A percentile compares a stretch with the other conserved stretches of the same genome.
phyloP scores from a whole-genome alignment of 2,888 invertebrate species.

The Furcula furcula region DNA sequence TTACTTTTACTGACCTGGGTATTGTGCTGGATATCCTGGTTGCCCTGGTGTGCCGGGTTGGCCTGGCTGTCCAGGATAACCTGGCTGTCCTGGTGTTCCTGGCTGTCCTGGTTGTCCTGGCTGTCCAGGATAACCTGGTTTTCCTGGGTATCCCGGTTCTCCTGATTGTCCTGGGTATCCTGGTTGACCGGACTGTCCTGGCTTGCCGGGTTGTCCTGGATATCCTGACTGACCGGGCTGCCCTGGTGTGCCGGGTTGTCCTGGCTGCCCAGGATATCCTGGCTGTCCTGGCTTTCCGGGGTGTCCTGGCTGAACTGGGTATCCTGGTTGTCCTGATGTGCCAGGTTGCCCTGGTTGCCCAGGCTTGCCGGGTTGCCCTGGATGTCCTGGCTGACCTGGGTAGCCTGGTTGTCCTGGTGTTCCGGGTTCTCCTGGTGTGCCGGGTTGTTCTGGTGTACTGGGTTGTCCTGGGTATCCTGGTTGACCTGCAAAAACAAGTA shows the following conservation, averaged over 20 bases:
- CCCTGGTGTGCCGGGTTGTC: constrained; percentile 6
- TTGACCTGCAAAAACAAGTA: constrained; percentile 1
- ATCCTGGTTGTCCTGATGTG: constrained; percentile 7
- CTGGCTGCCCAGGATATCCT: constrained; percentile 3
- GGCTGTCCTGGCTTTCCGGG: constrained; percentile 8
- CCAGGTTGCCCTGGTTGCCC: constrained; percentile 7
- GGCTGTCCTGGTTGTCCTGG: constrained; percentile 7
- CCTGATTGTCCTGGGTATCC: constrained; percentile 5
- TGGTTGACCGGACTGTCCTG: constrained; percentile 5
- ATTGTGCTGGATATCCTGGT: constrained; percentile 7
- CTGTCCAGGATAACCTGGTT: constrained; percentile 5
- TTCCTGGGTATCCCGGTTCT: no score
- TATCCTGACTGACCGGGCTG: constrained; percentile 5
- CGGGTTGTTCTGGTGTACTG: constrained; percentile 7
- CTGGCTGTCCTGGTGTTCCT: constrained; percentile 3
- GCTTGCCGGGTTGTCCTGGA: constrained; percentile 3
- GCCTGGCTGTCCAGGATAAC: constrained; percentile 6
- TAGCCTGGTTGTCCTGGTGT: constrained; percentile 4
- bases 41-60: constrained; percentile 5
- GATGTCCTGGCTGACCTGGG: constrained; percentile 5
- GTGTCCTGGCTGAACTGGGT: constrained; percentile 6
- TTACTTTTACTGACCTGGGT: constrained; percentile 1
- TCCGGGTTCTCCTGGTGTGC: constrained; percentile 7
- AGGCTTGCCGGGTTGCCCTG: constrained; percentile 6
- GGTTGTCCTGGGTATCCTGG: constrained; percentile 6